phyloP scores from a whole-genome alignment of 2,113 vertebrate genomes.

The Anser cygnoides region DNA sequence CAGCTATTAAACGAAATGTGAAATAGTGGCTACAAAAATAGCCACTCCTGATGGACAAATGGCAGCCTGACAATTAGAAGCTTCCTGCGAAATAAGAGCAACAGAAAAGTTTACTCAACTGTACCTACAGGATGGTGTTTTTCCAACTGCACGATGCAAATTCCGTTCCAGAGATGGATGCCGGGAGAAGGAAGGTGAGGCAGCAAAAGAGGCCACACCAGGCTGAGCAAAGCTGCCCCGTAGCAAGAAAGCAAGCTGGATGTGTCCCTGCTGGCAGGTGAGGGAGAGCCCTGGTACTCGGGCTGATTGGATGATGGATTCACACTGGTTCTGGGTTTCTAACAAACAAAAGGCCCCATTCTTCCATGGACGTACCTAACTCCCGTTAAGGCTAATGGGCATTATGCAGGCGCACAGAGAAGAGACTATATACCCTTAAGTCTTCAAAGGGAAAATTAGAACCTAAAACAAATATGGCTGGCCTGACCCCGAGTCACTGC shows the following conservation, averaged over 20 bases:
- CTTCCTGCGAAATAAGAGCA: neutral
- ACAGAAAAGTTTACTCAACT: neutral
- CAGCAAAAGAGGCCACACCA: neutral
- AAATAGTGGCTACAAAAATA: neutral
- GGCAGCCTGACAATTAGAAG: neutral
- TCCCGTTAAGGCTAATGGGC: conserved; percentile 65
- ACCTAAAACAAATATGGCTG: conserved; percentile 74
- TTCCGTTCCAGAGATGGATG: neutral
- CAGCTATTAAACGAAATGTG: neutral
- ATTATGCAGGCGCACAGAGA: conserved; percentile 66
- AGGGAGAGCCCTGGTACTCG: conserved; percentile 57
- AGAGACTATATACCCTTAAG: conserved; percentile 61
- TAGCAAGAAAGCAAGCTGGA: conserved; percentile 34
- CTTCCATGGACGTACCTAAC: conserved; percentile 68
- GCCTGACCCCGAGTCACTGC: conserved; percentile 65
- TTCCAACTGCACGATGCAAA: neutral
- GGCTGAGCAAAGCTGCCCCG: neutral
- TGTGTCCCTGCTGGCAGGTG: conserved; percentile 44
- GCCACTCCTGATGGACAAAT: neutral
- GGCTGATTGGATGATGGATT: conserved; percentile 71
- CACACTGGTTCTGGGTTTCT: conserved; percentile 65
- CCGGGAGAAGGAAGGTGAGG: neutral
- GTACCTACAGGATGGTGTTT: neutral
- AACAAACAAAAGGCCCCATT: conserved; percentile 70
- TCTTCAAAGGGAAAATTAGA: conserved; percentile 75